Percentiles rank a stretch among this genome's conserved stretches.
These are phyloP conservation scores for Leptinotarsa defecta DNA, from an alignment of 1,140 invertebrate species.

Conservation along the genomic window DNA sequence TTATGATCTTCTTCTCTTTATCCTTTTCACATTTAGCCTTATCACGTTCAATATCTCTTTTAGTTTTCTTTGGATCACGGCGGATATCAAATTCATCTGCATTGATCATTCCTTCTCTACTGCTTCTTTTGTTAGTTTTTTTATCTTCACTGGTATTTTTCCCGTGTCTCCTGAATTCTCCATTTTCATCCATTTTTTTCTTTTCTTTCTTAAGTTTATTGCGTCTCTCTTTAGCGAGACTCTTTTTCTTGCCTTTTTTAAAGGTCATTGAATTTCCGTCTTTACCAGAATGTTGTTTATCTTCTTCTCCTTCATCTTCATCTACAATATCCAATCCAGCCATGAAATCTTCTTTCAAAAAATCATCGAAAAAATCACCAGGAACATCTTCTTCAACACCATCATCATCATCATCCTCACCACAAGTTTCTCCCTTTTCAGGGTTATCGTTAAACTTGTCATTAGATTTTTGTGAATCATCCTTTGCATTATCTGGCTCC, in stretches of 20 bases:
- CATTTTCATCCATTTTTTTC: slow-evolving; percentile 20
- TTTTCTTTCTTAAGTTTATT: background rate
- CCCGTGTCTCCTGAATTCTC: slow-evolving; percentile 6
- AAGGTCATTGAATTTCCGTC: background rate
- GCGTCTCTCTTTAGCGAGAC: background rate
- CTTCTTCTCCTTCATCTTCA: slow-evolving; percentile 36
- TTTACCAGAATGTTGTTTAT: background rate
- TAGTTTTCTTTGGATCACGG: slow-evolving; percentile 54
- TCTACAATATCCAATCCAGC: slow-evolving; percentile 51
- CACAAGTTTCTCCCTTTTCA: no score
- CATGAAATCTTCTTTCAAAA: slow-evolving; percentile 51
- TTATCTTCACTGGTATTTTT: slow-evolving; percentile 15
- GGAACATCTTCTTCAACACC: slow-evolving; percentile 47
- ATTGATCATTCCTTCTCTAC: slow-evolving; percentile 13
- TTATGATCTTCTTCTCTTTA: slow-evolving; percentile 48
- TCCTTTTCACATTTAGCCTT: slow-evolving; percentile 53
- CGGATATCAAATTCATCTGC: slow-evolving; percentile 39
- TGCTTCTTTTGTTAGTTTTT: slow-evolving; percentile 11
- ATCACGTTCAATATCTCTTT: slow-evolving; percentile 51
- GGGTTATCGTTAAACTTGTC: no score
- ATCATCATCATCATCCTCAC: slow-evolving; percentile 1
- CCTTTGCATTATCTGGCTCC: no score
- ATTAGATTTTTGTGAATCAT: no score
- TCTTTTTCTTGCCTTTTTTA: background rate
- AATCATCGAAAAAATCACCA: slow-evolving; percentile 52